phyloP scores from a whole-genome alignment of 2,888 invertebrate genomes.

The Xanthorhoe designata region DNA sequence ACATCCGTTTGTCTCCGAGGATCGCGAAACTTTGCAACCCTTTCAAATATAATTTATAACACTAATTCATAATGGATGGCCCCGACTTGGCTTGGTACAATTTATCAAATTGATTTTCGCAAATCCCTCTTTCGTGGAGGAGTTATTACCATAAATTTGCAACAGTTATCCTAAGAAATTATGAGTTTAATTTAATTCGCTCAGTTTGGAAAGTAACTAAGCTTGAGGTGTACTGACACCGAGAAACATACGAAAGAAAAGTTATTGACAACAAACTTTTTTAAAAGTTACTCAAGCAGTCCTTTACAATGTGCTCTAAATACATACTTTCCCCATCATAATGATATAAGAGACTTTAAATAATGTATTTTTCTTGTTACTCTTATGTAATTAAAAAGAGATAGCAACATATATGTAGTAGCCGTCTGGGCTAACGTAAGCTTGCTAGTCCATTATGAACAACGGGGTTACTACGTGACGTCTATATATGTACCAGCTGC shows the following conservation, averaged over 20 bases:
- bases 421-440: no score
- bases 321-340: no score
- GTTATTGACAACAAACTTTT: not conserved
- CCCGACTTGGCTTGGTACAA: slow-evolving; percentile 66
- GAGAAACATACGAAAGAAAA: not conserved
- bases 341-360: no score
- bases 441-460: no score
- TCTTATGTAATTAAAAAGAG: no score
- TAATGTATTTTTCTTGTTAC: no score
- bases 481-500: no score
- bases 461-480: no score
- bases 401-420: no score
- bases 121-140: slow-evolving; percentile 67
- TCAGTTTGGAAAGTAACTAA: slow-evolving; percentile 44
- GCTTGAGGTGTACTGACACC: not conserved
- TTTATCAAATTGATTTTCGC: slow-evolving; percentile 81
- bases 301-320: not conserved
- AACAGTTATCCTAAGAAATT: slow-evolving; percentile 77
- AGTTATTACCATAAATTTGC: slow-evolving; percentile 78
- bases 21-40: slow-evolving; percentile 73
- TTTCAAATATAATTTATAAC: slow-evolving; percentile 83
- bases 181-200: slow-evolving; percentile 74
- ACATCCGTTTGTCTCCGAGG: slow-evolving; percentile 79
- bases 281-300: not conserved
- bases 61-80: slow-evolving; percentile 82